Base-by-base conservation (phyloP, 2,888 invertebrate genomes). In the Eumacrocentrus americanus region DNA sequence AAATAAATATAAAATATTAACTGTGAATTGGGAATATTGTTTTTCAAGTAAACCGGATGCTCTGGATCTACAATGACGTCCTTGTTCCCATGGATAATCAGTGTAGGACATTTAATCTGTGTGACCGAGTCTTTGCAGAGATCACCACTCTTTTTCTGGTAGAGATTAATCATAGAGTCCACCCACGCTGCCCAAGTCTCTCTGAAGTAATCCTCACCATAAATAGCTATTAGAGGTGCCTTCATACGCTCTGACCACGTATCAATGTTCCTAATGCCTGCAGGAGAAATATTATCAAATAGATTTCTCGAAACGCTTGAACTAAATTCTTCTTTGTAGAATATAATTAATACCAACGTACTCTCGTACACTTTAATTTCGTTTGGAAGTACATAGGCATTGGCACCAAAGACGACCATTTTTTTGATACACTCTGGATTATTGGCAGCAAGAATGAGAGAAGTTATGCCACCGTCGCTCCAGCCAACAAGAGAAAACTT, bases 401-500 rank as follows among this genome's bases (percentile, higher is more conserved):
- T 92, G 0, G 89, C 83, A 1, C 92, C 94, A 88, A 91, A 90
- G 9, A 92, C 83, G 0, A 94, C 87, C 58, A 94, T 79, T 74
- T 91, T 93, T 9, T 86, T 82, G 0, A 95, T 83, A 7, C 81
- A 80, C 0, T 87, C 82, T 0, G 90, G 87, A 79, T 89, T 85
- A 60, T 86, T 86, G 1, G 89, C 89, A 3, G 94, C 90, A n/a
- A 92, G 75, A 25, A 95, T 88, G 65, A 95, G 80, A 12, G 88
- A 88, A 0, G 91, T 87, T 42, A 89, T 90, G 1, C 92, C 95
- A 22, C 95, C 95, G 81, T 94, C 94, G 81, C 93, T 93, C 93
- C 95, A 95, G 1, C 95, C 95, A 58, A 95, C 73, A 7, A 94
- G 71, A 0, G 93, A 93, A 79, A 88, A 93, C 67, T 87, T 87